Base-by-base conservation (phyloP, 2,113 vertebrate species). In the Leiothrix lutea region DNA sequence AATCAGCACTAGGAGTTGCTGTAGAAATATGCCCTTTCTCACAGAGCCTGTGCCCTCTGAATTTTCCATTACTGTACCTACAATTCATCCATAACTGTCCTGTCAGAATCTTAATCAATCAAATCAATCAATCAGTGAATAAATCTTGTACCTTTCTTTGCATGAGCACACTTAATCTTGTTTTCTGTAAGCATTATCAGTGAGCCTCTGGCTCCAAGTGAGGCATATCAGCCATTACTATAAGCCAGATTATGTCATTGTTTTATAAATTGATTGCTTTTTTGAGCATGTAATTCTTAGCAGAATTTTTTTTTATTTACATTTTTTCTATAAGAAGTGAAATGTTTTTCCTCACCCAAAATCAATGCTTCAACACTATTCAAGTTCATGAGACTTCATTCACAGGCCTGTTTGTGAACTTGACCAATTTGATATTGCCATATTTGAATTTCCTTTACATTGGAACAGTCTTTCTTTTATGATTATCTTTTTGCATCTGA, bases 41-140 rank as follows among this genome's bases (percentile, higher is more conserved):
- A 83, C 22, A 83, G 36, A 92, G 24, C 22, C 40, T 48, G 19
- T 94, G 74, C 24, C 75, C 82, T 93, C 86, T 81, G 53, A 79
- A 64, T 92, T 92, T 96, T 88, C 82, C 61, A 73, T 95, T 83
- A 60, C 72, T 95, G 44, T 67, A 84, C 23, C 18, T 62, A 69
- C 45, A 90, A 57, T 62, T 86, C 75, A 88, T 96, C 80, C 56
- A 73, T 91, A 92, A 83, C 83, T 93, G 20, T 92, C 74, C 87
- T 90, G 75, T 90, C 91, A 95, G 73, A 90, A 74, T 58, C 40
- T 65, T 83, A 83, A 92, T 92, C 94, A 95, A 91, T 94, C 91
- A 90, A 84, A 94, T 94, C 51, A 95, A 78, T 92, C 82, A 94
- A 73, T 88, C 61, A 92, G 24, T 86, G 75, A 90, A 92, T 81